Evolutionary conservation across 1,140 invertebrate genomes (phyloP), one percentile per base, ranked within the genome.

Genomic region (Aradophagus sp.): DNA sequence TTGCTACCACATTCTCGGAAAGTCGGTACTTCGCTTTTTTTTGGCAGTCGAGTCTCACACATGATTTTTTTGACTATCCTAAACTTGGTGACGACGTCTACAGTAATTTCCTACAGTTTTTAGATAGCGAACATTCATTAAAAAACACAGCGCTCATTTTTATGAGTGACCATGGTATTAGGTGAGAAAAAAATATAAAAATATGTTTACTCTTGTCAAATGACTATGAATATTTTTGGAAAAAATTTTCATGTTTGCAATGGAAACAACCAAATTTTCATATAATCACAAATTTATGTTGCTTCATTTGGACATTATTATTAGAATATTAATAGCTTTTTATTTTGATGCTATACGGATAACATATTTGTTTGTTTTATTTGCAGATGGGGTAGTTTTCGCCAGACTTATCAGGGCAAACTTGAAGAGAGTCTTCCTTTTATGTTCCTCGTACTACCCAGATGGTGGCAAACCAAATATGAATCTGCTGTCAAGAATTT

Each of bases 111-210:
- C 19, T 88, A n/a, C 34, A 66, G 5, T 66, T 79, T 27, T 41
- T 86, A 0, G 20, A 17, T 27, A 1, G 35, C 53, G 20, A 80
- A 2, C 67, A 74, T 2, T 41, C 84, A 1, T 56, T 89, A 2
- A 82, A 87, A 19, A 81, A 82, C 10, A 90, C 90, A 0, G 79
- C 89, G 0, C 41, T 93, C 0, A 78, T 93, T 8, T 84, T 92
- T 11, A 90, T 91, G 83, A 91, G 90, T 73, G 92, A 93, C 71
- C 92, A 93, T 74, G 92, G 92, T 0, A 88, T 91, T 62, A 78
- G 90, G 52, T 66, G 14, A 16, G 19, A 23, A 5, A 4, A 23
- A 23, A 5, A 23, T 23, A 4, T 23, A 23, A 23, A 23, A 8
- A 23, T 23, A 4, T 5, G 4, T 23, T 23, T 23, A 8, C 20